Conservation (phyloP, 2,888 invertebrate genomes). For the Lottia gigantea region DNA sequence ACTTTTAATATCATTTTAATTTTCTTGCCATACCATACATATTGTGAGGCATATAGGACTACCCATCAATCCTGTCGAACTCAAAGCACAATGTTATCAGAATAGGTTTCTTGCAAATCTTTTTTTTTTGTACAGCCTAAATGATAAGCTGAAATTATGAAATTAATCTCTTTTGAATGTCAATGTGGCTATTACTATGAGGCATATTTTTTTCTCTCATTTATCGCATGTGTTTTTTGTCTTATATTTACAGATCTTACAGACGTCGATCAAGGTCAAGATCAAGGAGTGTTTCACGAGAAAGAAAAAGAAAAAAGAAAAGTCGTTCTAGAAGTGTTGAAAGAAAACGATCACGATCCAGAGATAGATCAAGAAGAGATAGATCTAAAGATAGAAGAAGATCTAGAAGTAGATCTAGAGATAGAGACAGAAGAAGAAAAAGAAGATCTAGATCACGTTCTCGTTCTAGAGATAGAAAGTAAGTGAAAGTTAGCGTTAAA, state of each 20-base stretch:
- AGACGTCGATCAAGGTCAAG: conserved; percentile 49
- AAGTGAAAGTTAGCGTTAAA: neutral
- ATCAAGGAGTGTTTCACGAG: conserved; percentile 48
- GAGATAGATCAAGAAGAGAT: conserved; percentile 40
- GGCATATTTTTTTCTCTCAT: no score
- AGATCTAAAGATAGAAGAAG: conserved; percentile 35
- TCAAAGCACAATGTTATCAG: no score
- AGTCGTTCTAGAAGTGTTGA: conserved; percentile 25
- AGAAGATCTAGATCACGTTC: conserved; percentile 28
- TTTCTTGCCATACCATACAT: no score
- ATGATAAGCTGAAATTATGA: no score
- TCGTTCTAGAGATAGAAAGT: conserved; percentile 32
- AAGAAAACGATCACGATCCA: conserved; percentile 47
- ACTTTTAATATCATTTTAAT: neutral
- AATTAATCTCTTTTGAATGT: no score
- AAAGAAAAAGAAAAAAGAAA: conserved; percentile 30
- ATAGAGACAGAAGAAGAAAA: conserved; percentile 41
- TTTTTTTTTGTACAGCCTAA: no score
- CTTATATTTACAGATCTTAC: conserved; percentile 46
- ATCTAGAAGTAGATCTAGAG: conserved; percentile 41
- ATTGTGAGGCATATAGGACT: no score
- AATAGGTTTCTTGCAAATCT: no score
- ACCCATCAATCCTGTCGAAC: no score
- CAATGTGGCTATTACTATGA: no score
- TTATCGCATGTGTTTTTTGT: no score